Conservation (phyloP, 2,888 invertebrate species). For the Orthosia gracilis region DNA sequence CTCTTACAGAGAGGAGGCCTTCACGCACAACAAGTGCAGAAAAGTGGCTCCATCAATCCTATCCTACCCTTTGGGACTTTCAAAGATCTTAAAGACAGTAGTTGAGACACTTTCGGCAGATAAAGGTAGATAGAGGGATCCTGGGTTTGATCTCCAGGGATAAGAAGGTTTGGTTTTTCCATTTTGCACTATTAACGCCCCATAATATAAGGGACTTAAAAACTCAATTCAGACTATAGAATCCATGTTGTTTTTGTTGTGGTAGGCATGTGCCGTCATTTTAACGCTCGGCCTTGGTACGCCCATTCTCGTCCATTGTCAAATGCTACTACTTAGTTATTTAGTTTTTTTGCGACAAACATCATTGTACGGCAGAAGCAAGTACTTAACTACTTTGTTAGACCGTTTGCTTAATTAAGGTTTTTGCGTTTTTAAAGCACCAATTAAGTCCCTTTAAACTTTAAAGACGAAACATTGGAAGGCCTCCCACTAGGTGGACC, state of each 20-base stretch:
- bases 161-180: no score
- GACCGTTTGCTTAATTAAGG: not conserved
- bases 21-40: no score
- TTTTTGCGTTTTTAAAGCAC: not conserved
- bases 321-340: slow-evolving; percentile 46
- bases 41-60: no score
- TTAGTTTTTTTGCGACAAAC: slow-evolving; percentile 50
- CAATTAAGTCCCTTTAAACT: not conserved
- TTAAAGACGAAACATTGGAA: not conserved
- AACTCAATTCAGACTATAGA: not conserved
- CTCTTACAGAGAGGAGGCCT: no score
- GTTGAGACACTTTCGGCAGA: no score
- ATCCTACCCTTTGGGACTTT: no score
- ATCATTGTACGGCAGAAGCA: slow-evolving; percentile 4
- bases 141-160: no score
- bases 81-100: no score
- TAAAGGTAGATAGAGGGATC: no score
- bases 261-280: slow-evolving; percentile 33
- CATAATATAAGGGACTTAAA: not conserved
- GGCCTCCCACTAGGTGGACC: no score
- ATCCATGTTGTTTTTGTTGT: slow-evolving; percentile 54
- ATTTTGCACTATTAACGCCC: not conserved
- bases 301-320: slow-evolving; percentile 56
- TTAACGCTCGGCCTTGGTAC: slow-evolving; percentile 41
- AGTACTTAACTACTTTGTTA: slow-evolving; percentile 14